Base-by-base conservation (phyloP, 1,140 invertebrate genomes). In the Drosophila malerkotliana region DNA sequence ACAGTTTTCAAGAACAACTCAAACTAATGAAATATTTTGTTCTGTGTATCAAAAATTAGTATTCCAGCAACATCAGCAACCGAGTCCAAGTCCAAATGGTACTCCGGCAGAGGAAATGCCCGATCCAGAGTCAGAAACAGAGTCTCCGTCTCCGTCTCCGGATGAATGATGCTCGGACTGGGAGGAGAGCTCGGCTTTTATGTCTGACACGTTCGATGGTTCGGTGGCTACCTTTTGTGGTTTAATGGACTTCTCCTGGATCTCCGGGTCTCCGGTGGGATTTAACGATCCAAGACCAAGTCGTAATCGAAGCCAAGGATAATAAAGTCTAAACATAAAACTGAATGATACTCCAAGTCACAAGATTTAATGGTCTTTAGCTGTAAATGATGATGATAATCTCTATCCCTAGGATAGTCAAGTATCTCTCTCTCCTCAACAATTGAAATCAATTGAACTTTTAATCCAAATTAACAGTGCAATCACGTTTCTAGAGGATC, bases 121-220 rank as follows among this genome's bases (percentile, higher is more conserved):
- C 39, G n/a, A 51, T 37, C 26, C 54, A 45, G 44, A 45, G 28
- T 28, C 57, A 47, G 18, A 21, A 28, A 18, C n/a, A 47, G 24
- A n/a, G 30, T 28, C 44, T 39, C 26, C 28, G 24, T 30, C 44
- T 37, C 53, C 15, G 51, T 69, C 67, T 49, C 64, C 63, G 67
- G 67, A 69, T 71, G 67, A 71, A 71, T 71, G 67, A 71, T 71
- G 67, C 67, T 71, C 63, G 32, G 44, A 1, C 8, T 51, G 39
- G 57, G 51, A 49, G 52, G 28, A 9, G 44, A 49, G 28, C 47
- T 63, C 45, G 52, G 37, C 15, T 74, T 82, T 82, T 82, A 78
- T 83, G 79, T 83, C 66, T 75, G 79, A 82, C 79, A 82, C 79
- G 79, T 82, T 67, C 57, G 44, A 32, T n/a, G 39, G 55, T 34